Evolutionary conservation across 1,140 invertebrate species (phyloP).

Genomic region (Capitella teleta): DNA sequence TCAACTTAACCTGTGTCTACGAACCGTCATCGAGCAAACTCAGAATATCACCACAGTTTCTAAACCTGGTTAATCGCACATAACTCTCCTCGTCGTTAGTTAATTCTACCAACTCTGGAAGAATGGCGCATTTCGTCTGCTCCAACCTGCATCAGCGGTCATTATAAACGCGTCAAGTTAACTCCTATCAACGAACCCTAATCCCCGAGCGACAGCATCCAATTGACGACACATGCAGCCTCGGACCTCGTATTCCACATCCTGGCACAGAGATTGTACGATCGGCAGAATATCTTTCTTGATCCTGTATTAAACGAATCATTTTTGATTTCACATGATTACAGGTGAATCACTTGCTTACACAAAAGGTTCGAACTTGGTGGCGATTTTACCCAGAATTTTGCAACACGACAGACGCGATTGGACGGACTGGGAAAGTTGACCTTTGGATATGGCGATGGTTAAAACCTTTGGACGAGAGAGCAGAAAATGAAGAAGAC

Average conservation of each 20-base stretch:
- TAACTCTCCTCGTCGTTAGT: slow-evolving; percentile 54
- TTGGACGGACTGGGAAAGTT: slow-evolving; percentile 50
- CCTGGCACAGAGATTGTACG: slow-evolving; percentile 59
- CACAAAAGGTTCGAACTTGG: slow-evolving; percentile 50
- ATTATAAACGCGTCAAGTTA: too few species aligned
- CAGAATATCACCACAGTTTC: slow-evolving; percentile 52
- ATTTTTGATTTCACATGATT: slow-evolving; percentile 11
- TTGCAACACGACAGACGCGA: slow-evolving; percentile 54
- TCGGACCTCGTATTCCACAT: slow-evolving; percentile 57
- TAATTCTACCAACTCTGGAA: slow-evolving; percentile 58
- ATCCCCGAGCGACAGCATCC: slow-evolving; percentile 50
- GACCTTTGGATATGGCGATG: slow-evolving; percentile 54
- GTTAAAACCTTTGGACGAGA: slow-evolving; percentile 49
- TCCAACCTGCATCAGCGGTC: slow-evolving; percentile 40
- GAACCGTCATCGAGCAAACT: slow-evolving; percentile 43
- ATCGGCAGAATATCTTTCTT: slow-evolving; percentile 59
- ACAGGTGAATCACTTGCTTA: slow-evolving; percentile 41
- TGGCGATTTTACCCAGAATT: slow-evolving; percentile 57
- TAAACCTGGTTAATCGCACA: slow-evolving; percentile 53
- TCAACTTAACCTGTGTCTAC: slow-evolving; percentile 1
- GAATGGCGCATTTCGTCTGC: slow-evolving; percentile 51
- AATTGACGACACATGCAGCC: slow-evolving; percentile 57
- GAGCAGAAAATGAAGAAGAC: not conserved
- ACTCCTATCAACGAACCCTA: too few species aligned
- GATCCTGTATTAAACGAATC: slow-evolving; percentile 43